Evolutionary conservation across 2,113 vertebrate genomes (phyloP).

Genomic region (Stegostoma tigrinum): DNA sequence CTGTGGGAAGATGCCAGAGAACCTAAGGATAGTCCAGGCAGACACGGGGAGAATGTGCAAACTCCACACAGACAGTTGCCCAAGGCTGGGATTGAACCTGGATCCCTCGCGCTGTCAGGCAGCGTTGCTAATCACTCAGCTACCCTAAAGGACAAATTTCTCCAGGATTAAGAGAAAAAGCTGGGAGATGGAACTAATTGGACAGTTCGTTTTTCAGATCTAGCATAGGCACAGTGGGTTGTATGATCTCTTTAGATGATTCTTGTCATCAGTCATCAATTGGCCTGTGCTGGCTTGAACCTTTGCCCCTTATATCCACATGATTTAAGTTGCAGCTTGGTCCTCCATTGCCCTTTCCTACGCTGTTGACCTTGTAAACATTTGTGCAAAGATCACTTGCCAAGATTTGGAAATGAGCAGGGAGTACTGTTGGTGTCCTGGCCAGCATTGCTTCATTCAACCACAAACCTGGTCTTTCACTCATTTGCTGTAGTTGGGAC

Average conservation of each 20-base stretch:
- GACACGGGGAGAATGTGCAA: no score
- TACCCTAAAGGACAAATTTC: no score
- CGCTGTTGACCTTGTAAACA: not conserved
- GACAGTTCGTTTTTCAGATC: not conserved
- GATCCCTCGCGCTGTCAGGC: no score
- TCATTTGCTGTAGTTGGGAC: not conserved
- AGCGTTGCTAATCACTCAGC: no score
- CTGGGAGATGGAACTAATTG: not conserved
- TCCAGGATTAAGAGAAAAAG: no score
- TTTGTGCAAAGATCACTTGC: not conserved
- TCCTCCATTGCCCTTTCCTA: not conserved
- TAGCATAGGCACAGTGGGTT: not conserved
- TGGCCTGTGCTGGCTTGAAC: not conserved
- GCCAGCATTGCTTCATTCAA: not conserved
- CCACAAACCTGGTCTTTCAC: not conserved
- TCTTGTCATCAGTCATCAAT: not conserved
- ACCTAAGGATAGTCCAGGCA: no score
- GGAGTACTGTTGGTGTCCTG: not conserved
- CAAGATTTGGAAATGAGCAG: not conserved
- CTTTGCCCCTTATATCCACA: not conserved
- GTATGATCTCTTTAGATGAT: not conserved
- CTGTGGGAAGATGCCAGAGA: no score
- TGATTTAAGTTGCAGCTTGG: not conserved
- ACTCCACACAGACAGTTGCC: no score
- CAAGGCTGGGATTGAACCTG: no score